phyloP scores from a whole-genome alignment of 2,888 invertebrate species.

The Diaprepes abbreviatus region DNA sequence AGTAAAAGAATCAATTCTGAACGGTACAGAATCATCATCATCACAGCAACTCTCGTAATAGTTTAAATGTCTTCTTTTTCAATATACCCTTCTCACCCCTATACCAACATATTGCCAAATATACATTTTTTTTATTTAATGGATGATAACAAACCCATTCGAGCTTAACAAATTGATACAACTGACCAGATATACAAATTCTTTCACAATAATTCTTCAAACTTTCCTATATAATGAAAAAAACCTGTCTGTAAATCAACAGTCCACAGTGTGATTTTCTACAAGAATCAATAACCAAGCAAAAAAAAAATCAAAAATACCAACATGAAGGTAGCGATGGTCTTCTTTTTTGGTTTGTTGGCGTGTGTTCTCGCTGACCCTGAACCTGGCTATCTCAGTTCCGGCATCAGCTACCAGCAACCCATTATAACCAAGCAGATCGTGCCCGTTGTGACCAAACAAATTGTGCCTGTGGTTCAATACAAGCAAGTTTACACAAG shows the following conservation, averaged over 20 bases:
- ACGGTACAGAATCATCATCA: no score
- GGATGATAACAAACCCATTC: neutral
- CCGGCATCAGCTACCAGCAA: slow-evolving; percentile 4
- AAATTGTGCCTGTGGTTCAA: neutral
- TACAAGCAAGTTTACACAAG: slow-evolving; percentile 16
- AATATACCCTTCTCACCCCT: neutral
- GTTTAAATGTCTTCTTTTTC: no score
- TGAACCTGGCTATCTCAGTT: neutral
- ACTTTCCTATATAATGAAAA: slow-evolving; percentile 4
- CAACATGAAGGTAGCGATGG: slow-evolving; percentile 5
- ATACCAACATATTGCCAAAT: neutral
- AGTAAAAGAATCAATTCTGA: no score
- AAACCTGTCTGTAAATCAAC: neutral
- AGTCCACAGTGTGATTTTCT: neutral
- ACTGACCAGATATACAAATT: no score
- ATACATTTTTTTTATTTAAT: neutral
- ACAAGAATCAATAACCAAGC: neutral
- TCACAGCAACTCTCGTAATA: no score
- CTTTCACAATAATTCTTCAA: neutral
- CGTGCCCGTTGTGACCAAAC: slow-evolving; percentile 2
- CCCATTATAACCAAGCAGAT: neutral
- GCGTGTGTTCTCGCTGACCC: slow-evolving; percentile 12
- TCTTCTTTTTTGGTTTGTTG: slow-evolving; percentile 10
- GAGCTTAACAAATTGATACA: neutral
- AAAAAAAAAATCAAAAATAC: neutral